These are phyloP conservation scores for Carollia perspicillata DNA, from an alignment of 2,113 vertebrate species.

Conservation along the genomic window DNA sequence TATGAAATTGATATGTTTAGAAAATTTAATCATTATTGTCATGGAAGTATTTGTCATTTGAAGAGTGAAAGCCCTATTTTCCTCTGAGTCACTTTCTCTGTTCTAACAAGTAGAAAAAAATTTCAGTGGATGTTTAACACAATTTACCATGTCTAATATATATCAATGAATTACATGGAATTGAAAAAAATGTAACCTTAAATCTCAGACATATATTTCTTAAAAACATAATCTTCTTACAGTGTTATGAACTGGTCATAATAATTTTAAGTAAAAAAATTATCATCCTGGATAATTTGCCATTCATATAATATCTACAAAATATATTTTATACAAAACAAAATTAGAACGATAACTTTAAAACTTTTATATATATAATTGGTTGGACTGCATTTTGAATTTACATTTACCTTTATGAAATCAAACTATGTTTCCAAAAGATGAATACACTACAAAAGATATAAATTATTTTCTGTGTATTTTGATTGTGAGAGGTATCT, in stretches of 20 bases:
- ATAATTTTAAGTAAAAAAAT: not conserved
- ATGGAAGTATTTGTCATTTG: slow-evolving; percentile 9
- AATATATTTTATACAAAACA: not conserved
- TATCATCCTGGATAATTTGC: not conserved
- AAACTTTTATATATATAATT: not conserved
- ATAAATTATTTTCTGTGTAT: not conserved
- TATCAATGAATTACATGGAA: not conserved
- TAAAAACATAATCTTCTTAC: too few relatives aligned
- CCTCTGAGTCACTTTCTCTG: not conserved
- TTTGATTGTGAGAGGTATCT: not conserved
- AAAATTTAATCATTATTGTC: not conserved
- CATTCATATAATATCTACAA: not conserved
- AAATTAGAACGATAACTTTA: not conserved
- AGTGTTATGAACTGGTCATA: too few relatives aligned
- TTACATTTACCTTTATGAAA: not conserved
- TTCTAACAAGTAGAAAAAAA: not conserved
- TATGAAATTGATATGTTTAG: not conserved
- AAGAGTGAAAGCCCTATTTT: not conserved
- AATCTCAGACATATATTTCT: not conserved
- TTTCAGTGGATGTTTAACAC: not conserved
- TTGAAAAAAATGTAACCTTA: not conserved
- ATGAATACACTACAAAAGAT: not conserved
- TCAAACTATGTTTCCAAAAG: not conserved
- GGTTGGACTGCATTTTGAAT: not conserved
- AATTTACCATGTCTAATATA: not conserved